Conservation (phyloP, 1,140 invertebrate genomes). For the Caerostris darwini region DNA sequence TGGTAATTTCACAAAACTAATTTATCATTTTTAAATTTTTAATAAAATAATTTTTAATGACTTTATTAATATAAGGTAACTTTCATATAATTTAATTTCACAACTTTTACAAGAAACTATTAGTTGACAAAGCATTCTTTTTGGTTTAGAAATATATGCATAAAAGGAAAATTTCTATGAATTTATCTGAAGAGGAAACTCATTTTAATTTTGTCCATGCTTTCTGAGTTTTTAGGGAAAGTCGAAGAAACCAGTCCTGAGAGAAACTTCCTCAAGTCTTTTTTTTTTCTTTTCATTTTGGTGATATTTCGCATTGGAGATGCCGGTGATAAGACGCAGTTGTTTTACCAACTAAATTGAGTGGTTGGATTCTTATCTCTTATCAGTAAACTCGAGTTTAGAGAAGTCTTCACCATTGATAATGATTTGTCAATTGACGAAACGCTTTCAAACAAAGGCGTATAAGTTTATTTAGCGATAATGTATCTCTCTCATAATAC, state of each 20-base stretch:
- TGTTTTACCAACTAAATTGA: constrained; percentile 40
- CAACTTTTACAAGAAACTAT: too few species aligned
- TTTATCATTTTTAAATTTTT: too few species aligned
- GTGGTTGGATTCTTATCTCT: constrained; percentile 33
- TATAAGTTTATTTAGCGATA: constrained; percentile 38
- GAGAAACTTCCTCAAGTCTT: background rate
- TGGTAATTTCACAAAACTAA: too few species aligned
- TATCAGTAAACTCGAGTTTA: constrained; percentile 53
- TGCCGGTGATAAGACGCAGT: constrained; percentile 20
- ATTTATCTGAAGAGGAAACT: constrained; percentile 13
- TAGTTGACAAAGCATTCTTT: background rate
- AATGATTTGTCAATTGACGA: constrained; percentile 44
- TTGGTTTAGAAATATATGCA: background rate
- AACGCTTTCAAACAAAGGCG: constrained; percentile 59
- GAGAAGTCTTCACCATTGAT: constrained; percentile 26
- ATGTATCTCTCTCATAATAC: constrained; percentile 35
- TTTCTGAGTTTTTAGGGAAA: background rate
- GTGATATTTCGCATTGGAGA: background rate
- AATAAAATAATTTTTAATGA: too few species aligned
- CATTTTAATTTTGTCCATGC: background rate
- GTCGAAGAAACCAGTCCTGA: background rate
- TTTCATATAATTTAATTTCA: too few species aligned
- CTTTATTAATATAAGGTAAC: too few species aligned
- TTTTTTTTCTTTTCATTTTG: background rate
- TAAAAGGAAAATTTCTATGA: background rate